Conservation (phyloP, 1,140 invertebrate genomes). For the honey bee (Apis mellifera) region Amel_HAv3.1 CM009931.2:9603501-9604000, state of each 20-base stretch:
- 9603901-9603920: not conserved
- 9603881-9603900: not conserved
- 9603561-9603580: not conserved
- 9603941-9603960: constrained; percentile 30
- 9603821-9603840: constrained; percentile 20
- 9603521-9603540: not conserved
- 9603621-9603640: not conserved
- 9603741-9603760: not conserved
- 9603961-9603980: constrained; percentile 4
- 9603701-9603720: not conserved
- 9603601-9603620: not conserved
- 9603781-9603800: constrained; percentile 6
- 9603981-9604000: not conserved
- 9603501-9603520: no score
- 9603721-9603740: not conserved
- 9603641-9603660: not conserved
- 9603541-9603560: not conserved
- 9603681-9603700: not conserved
- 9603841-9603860: constrained; percentile 18
- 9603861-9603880: constrained; percentile 11
- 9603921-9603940: constrained; percentile 1
- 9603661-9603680: not conserved
- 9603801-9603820: not conserved
- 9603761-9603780: not conserved
- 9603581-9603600: not conserved